Evolutionary conservation across 2,113 vertebrate species (phyloP), one percentile per base, ranked within the genome.

Genomic region (Lanius collurio): DNA sequence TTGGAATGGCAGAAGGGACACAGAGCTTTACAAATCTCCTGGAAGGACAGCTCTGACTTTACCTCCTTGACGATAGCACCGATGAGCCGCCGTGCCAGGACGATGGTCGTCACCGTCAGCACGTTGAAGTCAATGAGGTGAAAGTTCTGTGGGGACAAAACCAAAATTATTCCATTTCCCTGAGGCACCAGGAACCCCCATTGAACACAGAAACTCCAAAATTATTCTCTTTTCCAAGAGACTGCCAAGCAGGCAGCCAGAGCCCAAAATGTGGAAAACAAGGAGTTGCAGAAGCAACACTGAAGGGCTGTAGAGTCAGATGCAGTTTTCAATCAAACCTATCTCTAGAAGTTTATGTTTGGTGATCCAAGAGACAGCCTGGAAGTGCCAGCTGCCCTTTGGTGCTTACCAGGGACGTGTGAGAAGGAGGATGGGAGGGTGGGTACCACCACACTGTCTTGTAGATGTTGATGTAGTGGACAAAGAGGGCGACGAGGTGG

Each of bases 391-490:
- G 69, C 42, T 8, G 53, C 30, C 53, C 50, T 4, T 2, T 4
- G 41, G 93, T 28, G 97, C 99, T 98, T 96, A 99, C 99, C 98
- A 99, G 95, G 2, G 99, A 99, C 0, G 99, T 99, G 96, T 99
- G 99, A 3, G 99, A 99, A 12, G 99, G 99, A 0, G 99, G 99
- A 47, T 99, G 99, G 17, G 99, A 98, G 4, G 99, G 98, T 0
- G 99, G 99, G 84, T 99, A 99, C 99, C 99, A 99, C 99, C 99
- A 99, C 92, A 99, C 99, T 0, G 99, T 99, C 97, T 99, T 99
- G 98, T 99, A 99, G 98, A 99, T 99, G 98, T 99, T 99, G 98
- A 99, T 98, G 87, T 99, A 99, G 98, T 99, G 99, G 68, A 99
- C 99, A 23, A 99, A 99, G 42, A 99, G 98, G 44, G 99, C 99